phyloP scores from a whole-genome alignment of 30 jellyfish, hydroid and myxozoan genomes.

The Mastigias papua region DNA sequence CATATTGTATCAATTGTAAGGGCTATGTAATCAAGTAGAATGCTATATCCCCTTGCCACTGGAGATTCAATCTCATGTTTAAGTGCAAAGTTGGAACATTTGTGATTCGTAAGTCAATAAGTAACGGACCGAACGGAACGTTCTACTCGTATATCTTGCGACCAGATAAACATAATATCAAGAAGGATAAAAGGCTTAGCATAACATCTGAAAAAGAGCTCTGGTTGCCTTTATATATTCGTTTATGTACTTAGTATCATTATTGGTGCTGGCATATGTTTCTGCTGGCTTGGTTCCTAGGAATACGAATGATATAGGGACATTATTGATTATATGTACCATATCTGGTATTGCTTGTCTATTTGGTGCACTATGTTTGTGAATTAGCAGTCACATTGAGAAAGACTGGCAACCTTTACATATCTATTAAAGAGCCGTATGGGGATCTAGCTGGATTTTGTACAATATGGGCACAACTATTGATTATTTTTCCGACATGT shows the following conservation, averaged over 20 bases:
- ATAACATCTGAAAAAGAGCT: background rate
- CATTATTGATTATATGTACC: constrained; percentile 35
- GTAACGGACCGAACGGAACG: too few relatives aligned
- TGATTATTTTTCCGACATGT: too few relatives aligned
- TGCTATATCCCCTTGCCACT: too few relatives aligned
- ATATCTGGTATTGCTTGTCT: constrained; percentile 14
- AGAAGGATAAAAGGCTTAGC: too few relatives aligned
- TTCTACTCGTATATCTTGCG: too few relatives aligned
- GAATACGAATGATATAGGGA: constrained; percentile 33
- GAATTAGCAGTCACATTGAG: background rate
- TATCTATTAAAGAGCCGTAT: background rate
- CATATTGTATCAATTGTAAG: too few relatives aligned
- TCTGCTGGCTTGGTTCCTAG: constrained; percentile 68
- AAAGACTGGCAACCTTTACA: constrained; percentile 17
- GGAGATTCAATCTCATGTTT: too few relatives aligned
- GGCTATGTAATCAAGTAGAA: too few relatives aligned
- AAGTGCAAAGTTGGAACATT: too few relatives aligned
- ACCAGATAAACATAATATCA: too few relatives aligned
- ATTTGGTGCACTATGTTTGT: constrained; percentile 48
- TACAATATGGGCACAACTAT: background rate
- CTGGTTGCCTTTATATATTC: background rate
- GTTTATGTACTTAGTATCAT: background rate
- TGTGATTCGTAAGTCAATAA: too few relatives aligned
- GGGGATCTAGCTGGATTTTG: constrained; percentile 27
- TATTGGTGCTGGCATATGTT: background rate